Base-by-base conservation (phyloP, 2,113 vertebrate species). In the Microtus ochrogaster region DNA sequence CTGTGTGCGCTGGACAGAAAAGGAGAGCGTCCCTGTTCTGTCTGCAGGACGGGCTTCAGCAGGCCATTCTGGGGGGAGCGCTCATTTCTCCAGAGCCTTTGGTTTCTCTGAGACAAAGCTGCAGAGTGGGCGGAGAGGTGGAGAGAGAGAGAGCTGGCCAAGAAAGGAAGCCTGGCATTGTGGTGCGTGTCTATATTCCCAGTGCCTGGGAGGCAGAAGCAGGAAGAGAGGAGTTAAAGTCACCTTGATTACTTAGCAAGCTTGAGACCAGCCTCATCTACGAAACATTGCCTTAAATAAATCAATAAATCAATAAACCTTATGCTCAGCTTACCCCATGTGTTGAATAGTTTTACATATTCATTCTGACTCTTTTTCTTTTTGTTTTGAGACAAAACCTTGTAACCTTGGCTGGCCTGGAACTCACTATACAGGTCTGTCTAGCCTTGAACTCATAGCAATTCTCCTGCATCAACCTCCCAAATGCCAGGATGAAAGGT, bases 81-180 rank as follows among this genome's bases (percentile, higher is more conserved):
- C 79, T 87, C 36, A 13, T 16, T 30, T 73, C 94, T 85, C 63
- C 19, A 41, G 26, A 0, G 2, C 13, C 7, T 63, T 74, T 76
- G 55, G 74, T 66, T 92, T 86, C 73, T 87, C 73, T 78, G 77
- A 84, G 61, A 49, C 87, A 39, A 85, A 87, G 58, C 41, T 87
- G 70, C n/a, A n/a, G 76, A 7, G 52, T 83, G 52, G 41, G 30
- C 13, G 14, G 68, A 92, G 49, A 91, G n/a, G 21, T 16, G 12
- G 39, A 7, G 49, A 22, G 78, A 65, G 63, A n/a, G 39, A 88
- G 7, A 76, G 63, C 28, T 47, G 9, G 39, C 44, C 41, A 90
- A 84, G 65, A 87, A 68, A 55, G 68, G 47, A 72, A 55, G 85
- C 47, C 33, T 47, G 39, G 44, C 30, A 9, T 52, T 44, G 33